Conservation (phyloP, 2,797 vertebrate species). For the Tokudaia tokunoshimensis region DNA sequence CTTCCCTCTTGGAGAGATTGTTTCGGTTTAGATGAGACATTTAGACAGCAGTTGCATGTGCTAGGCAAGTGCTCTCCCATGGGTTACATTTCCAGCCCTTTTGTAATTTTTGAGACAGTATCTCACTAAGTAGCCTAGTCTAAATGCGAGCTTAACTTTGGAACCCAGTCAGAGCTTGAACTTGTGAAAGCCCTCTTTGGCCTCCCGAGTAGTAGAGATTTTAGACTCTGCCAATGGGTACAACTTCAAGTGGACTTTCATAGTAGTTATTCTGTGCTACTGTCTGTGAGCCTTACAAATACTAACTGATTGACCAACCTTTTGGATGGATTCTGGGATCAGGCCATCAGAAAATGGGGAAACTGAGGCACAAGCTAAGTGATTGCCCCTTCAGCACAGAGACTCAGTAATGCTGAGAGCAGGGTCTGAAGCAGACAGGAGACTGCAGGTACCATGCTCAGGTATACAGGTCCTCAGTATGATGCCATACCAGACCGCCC, state of each 20-base stretch:
- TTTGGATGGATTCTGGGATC: neutral
- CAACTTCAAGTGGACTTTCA: neutral
- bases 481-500: neutral
- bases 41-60: no score
- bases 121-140: neutral
- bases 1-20: neutral
- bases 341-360: neutral
- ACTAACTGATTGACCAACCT: neutral
- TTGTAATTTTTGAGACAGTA: neutral
- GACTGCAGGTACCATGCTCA: accelerated
- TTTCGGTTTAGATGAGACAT: neutral
- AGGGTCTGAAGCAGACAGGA: neutral
- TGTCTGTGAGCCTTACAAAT: neutral
- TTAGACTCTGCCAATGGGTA: no score
- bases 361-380: neutral
- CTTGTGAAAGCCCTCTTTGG: neutral
- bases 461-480: neutral
- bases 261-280: neutral
- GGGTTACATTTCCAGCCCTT: neutral
- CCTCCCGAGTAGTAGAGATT: neutral
- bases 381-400: accelerated
- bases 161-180: neutral
- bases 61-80: neutral
- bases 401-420: neutral
- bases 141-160: neutral